phyloP scores from a whole-genome alignment of 2,797 vertebrate species.

The Karalla daura region DNA sequence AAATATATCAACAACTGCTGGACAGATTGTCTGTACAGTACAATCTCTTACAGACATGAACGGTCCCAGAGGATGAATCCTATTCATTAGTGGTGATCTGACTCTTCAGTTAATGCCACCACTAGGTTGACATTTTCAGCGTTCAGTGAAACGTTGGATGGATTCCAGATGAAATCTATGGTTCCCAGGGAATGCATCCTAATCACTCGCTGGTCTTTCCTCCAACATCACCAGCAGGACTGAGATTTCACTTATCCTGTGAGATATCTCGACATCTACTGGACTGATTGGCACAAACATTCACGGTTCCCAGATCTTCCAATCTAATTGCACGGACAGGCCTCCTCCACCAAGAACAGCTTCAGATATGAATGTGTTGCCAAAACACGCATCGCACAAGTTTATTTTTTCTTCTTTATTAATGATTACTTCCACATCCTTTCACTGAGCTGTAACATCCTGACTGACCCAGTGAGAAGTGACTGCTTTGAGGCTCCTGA shows the following conservation, averaged over 20 bases:
- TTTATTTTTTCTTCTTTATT: not conserved
- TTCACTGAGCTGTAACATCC: conserved; percentile 31
- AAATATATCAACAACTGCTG: not conserved
- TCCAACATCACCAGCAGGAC: not conserved
- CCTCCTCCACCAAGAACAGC: not conserved
- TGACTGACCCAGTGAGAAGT: conserved; percentile 58
- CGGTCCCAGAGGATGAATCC: not conserved
- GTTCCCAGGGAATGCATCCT: not conserved
- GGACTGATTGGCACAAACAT: not conserved
- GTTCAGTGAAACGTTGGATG: not conserved
- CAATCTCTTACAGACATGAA: not conserved
- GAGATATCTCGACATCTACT: not conserved
- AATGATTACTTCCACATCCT: conserved; percentile 47
- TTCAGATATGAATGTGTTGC: not conserved
- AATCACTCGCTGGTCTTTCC: not conserved
- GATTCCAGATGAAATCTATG: not conserved
- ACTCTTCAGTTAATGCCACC: not conserved
- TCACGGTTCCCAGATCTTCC: not conserved
- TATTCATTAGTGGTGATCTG: not conserved
- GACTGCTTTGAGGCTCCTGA: conserved; percentile 33
- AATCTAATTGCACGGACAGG: not conserved
- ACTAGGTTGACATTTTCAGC: not conserved
- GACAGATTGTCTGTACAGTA: not conserved
- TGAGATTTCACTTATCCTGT: not conserved
- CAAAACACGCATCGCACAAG: not conserved